These are phyloP conservation scores for Sinopyrophorus schimmeli DNA, from an alignment of 2,888 invertebrate species.

Conservation along the genomic window DNA sequence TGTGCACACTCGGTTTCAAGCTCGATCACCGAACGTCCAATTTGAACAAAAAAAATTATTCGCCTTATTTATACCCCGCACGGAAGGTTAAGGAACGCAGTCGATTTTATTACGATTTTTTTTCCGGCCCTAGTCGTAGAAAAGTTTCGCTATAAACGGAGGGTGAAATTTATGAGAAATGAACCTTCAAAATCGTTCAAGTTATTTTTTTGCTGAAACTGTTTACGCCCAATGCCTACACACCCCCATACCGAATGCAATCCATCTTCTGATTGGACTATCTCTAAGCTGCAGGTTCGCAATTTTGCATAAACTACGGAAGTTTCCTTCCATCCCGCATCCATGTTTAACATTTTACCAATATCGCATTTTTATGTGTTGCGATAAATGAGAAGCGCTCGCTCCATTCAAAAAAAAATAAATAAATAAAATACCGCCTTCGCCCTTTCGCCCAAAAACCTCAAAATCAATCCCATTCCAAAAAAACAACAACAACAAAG, in stretches of 20 bases:
- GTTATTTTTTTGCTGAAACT: slow-evolving; percentile 41
- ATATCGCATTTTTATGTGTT: slow-evolving; percentile 27
- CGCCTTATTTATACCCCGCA: too few species aligned
- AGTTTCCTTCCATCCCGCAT: slow-evolving; percentile 28
- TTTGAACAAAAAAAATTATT: too few species aligned
- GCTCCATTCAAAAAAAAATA: too few species aligned
- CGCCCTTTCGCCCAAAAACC: too few species aligned
- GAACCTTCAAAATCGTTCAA: slow-evolving; percentile 53
- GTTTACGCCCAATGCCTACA: slow-evolving; percentile 43
- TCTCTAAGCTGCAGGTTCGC: slow-evolving; percentile 41
- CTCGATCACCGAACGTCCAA: too few species aligned
- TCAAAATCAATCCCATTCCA: too few species aligned
- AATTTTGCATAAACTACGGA: slow-evolving; percentile 38
- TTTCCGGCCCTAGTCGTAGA: slow-evolving; percentile 54
- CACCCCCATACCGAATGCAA: slow-evolving; percentile 41
- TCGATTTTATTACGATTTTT: slow-evolving; percentile 38
- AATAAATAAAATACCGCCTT: too few species aligned
- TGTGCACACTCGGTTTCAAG: too few species aligned
- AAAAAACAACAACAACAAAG: too few species aligned
- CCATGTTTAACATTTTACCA: slow-evolving; percentile 29
- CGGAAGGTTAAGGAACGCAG: slow-evolving; percentile 3
- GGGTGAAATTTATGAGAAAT: slow-evolving; percentile 55
- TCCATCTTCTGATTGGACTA: slow-evolving; percentile 48
- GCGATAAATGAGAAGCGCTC: slow-evolving; percentile 21
- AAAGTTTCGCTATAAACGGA: slow-evolving; percentile 50